Base-by-base conservation (phyloP, 1,140 invertebrate genomes). In the Drosophila parvula region DNA sequence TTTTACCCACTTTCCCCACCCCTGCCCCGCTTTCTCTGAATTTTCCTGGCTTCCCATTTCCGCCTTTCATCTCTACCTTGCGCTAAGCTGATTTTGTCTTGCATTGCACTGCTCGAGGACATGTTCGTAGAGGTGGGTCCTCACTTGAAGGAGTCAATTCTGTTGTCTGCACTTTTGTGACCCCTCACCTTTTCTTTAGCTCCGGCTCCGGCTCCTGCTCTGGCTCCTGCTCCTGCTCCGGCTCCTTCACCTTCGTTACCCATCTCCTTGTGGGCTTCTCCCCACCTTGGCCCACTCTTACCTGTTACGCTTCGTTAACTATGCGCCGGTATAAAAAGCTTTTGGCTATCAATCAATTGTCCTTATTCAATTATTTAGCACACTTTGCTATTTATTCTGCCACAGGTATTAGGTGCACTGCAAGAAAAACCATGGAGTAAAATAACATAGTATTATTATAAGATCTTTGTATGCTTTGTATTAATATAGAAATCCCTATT, bases 281-380 rank as follows among this genome's bases (percentile, higher is more conserved):
- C 22, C 22, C 22, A 22, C n/a, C 11, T 14, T 18, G 34, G 6
- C 30, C 48, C 47, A 81, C 63, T 61, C 40, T 65, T 68, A 85
- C 81, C 82, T 85, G 81, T 85, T 85, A 86, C 82, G 74, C 81
- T 85, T 85, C 81, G 81, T 85, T 85, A 85, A 81, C 82, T 85
- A 84, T 85, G 76, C 75, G 74, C 67, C 78, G 63, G 74, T 68
- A 85, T 79, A 86, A 88, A 79, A 78, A 82, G 82, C 82, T 82
- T 86, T 88, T 79, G 83, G 82, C 82, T 73, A 86, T 86, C 82
- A 86, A 86, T 86, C 82, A 85, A 85, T 67, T 81, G 82, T 65
- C 58, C 81, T 60, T 47, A 78, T 62, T 69, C 69, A 85, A 85
- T 85, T 88, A 82, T 82, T 79, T 69, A 81, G 60, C 71, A 47